These are phyloP conservation scores for Rhopalosiphum padi DNA, from an alignment of 1,140 invertebrate genomes.

Conservation along the genomic window DNA sequence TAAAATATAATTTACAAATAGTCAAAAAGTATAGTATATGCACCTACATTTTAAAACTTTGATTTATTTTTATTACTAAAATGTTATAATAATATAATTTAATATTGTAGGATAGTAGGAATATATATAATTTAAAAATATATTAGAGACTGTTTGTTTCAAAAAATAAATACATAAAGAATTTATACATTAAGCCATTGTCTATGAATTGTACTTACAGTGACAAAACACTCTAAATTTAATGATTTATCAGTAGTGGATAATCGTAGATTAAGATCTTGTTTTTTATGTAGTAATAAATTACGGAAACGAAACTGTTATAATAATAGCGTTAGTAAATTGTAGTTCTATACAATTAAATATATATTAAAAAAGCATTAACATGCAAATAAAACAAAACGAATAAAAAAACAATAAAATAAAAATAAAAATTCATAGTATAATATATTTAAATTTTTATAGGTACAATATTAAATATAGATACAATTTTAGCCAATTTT, in stretches of 20 bases:
- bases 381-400: neutral
- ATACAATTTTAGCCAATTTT: neutral
- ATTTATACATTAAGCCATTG: neutral
- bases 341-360: neutral
- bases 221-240: neutral
- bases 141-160: neutral
- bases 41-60: neutral
- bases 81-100: neutral
- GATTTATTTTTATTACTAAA: neutral
- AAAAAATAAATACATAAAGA: neutral
- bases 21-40: too few species aligned
- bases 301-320: neutral
- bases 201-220: neutral
- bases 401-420: neutral
- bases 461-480: too few species aligned
- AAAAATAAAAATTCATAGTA: neutral
- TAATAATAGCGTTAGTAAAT: neutral
- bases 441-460: too few species aligned
- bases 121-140: neutral
- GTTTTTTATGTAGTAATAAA: neutral
- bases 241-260: neutral
- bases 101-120: neutral
- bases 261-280: neutral
- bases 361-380: neutral
- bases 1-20: conserved; percentile 13